Evolutionary conservation across 1,140 invertebrate species (phyloP).

Genomic region (Drosophila neocordata): DNA sequence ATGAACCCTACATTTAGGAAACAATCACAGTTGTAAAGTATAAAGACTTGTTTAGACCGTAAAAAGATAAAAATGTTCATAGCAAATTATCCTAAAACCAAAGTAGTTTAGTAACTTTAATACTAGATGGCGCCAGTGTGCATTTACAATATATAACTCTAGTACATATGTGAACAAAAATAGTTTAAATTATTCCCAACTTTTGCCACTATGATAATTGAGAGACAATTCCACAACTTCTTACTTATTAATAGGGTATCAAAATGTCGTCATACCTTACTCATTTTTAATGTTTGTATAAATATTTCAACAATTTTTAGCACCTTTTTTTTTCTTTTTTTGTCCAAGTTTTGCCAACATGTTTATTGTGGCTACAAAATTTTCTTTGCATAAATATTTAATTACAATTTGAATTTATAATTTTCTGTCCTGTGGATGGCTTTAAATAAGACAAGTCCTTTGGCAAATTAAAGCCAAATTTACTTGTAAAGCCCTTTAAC

Average conservation of each 20-base stretch:
- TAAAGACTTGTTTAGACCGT: too few species aligned
- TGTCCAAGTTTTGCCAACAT: slow-evolving; percentile 24
- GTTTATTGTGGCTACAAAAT: slow-evolving; percentile 57
- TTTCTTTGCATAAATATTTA: slow-evolving; percentile 69
- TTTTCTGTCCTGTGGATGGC: neutral
- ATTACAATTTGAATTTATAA: slow-evolving; percentile 33
- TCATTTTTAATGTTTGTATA: slow-evolving; percentile 39
- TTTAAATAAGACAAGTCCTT: neutral
- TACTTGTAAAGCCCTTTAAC: slow-evolving; percentile 8
- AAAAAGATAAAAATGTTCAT: too few species aligned
- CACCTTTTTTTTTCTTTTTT: slow-evolving; percentile 40
- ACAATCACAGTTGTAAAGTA: too few species aligned
- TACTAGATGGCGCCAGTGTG: too few species aligned
- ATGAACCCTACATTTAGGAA: too few species aligned
- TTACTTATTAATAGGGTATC: neutral
- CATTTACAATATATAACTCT: too few species aligned
- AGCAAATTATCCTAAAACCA: too few species aligned
- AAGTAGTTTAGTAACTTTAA: too few species aligned
- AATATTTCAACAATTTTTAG: slow-evolving; percentile 68
- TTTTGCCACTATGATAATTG: too few species aligned
- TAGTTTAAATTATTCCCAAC: too few species aligned
- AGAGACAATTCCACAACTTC: too few species aligned
- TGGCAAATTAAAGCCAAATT: slow-evolving; percentile 1
- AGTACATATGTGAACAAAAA: too few species aligned
- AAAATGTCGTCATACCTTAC: slow-evolving; percentile 26